Base-by-base conservation (phyloP, 2,888 invertebrate species). In the Eilema caniola region DNA sequence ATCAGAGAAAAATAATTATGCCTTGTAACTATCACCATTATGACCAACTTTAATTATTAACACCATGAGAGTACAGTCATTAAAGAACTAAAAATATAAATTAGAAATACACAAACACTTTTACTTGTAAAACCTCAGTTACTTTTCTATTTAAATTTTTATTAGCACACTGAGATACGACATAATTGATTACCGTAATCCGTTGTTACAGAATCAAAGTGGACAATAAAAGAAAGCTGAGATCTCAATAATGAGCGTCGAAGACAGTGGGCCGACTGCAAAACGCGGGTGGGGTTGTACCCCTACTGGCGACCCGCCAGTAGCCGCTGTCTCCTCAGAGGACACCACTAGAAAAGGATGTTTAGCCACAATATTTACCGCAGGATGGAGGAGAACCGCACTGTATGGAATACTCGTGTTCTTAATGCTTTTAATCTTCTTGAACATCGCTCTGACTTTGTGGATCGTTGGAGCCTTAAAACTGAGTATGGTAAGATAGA, bases 381-480 rank as follows among this genome's bases (percentile, higher is more conserved):
- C 85, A 71, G 99, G 99, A 41, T 99, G 99, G 99, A 96, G 99
- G 78, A 98, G 99, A 90, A 96, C 98, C 87, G 98, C 98, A 89
- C 96, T 99, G 53, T 99, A 99, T 92, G 96, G 97, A 28, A 96
- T 99, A 83, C 96, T 99, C 72, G 93, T 98, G 76, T 96, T 98
- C 61, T 96, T 99, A 76, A 97, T 98, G 92, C 94, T 98, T 75
- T 96, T 99, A 90, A 98, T 99, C 84, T 97, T 98, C 88, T 96
- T 99, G 83, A 99, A 99, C 94, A 96, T 99, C 85, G 98, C 98
- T n/a, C 96, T 99, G 70, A 99, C 99, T 0, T 96, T 99, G 66
- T 99, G 99, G 99, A 98, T 99, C 77, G 97, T 99, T 82, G 98
- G 98, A 90, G 98, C 99, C 81, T 97, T 99, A 96, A 98, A 98